Evolutionary conservation across 2,888 invertebrate genomes (phyloP), one percentile per base, ranked within the genome.

Genomic region (Drosophila villosipedis): DNA sequence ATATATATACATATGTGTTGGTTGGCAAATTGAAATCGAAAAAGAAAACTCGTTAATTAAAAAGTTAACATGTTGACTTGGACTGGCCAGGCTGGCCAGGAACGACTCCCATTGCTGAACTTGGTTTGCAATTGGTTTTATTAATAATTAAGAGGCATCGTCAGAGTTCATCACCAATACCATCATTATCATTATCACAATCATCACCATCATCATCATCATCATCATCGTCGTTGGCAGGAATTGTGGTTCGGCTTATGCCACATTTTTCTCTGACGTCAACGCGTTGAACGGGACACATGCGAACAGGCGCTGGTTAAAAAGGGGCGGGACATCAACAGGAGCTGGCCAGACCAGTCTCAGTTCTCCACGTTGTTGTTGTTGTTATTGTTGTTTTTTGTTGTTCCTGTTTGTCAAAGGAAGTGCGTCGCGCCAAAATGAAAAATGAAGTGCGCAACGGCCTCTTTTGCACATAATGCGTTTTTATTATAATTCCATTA

Each of bases 31-130:
- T 91, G 91, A 91, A 91, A 91, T 90, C 91, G 91, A 91, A 91
- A 86, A 91, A 89, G 89, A 91, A 91, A 91, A 91, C 91, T 91
- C 91, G 91, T 91, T 91, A 91, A 91, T 91, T 91, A 91, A 91
- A 91, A 91, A 91, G 91, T 91, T 90, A 91, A 91, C 90, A 87
- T 88, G 83, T 81, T 78, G 77, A 76, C 78, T 80, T 73, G 78
- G 68, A 73, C 67, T 25, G 73, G 67, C 54, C 59, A 68, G 71
- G 57, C 47, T 25, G 43, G 52, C 14, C 62, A 22, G 41, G 35
- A 50, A 31, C 63, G n/a, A 31, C 53, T 41, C 52, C 58, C 60
- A 61, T n/a, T 73, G 68, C 69, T 68, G 64, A 76, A 70, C 60
- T 74, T 78, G 65, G 70, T 63, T 76, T 78, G 83, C 89, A 82